These are phyloP conservation scores for Hesperophylax magnus DNA, from an alignment of 1,140 invertebrate species.

Conservation along the genomic window DNA sequence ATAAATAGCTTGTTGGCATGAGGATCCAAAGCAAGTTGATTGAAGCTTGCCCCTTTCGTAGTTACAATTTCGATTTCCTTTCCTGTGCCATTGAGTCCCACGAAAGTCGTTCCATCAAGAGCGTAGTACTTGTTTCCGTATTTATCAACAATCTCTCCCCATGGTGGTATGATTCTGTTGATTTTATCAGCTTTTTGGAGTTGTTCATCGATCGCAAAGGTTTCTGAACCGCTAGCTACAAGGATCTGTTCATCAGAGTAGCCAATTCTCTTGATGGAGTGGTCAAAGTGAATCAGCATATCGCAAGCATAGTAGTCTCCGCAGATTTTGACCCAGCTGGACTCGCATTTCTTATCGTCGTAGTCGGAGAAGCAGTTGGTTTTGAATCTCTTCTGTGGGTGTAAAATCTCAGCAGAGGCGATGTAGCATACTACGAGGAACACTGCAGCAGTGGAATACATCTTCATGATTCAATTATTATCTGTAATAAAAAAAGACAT, in stretches of 20 bases:
- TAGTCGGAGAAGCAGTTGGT: slow-evolving; percentile 34
- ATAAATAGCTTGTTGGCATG: slow-evolving; percentile 29
- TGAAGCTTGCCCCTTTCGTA: not conserved
- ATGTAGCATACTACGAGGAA: too few species aligned
- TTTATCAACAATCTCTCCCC: slow-evolving; percentile 20
- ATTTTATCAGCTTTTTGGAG: not conserved
- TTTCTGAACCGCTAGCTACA: not conserved
- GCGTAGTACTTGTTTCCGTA: slow-evolving; percentile 36
- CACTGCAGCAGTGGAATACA: too few species aligned
- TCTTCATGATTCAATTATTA: too few species aligned
- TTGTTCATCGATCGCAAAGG: not conserved
- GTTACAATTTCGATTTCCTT: slow-evolving; percentile 20
- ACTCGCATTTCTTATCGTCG: slow-evolving; percentile 3
- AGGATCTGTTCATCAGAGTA: slow-evolving; percentile 25
- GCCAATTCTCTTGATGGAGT: slow-evolving; percentile 26
- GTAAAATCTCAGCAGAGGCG: not conserved
- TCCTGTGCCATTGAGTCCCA: not conserved
- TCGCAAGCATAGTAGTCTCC: slow-evolving; percentile 40
- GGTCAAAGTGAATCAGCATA: slow-evolving; percentile 1
- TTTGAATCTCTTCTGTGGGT: not conserved
- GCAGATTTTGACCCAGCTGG: slow-evolving; percentile 33
- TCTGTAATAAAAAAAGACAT: too few species aligned
- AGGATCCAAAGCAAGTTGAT: slow-evolving; percentile 18
- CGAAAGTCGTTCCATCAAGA: slow-evolving; percentile 25
- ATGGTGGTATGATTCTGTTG: slow-evolving; percentile 4